Percentiles rank a stretch among this genome's conserved stretches.
phyloP scores from a whole-genome alignment of 2,797 vertebrate genomes.

The Sebastes taczanowskii region DNA sequence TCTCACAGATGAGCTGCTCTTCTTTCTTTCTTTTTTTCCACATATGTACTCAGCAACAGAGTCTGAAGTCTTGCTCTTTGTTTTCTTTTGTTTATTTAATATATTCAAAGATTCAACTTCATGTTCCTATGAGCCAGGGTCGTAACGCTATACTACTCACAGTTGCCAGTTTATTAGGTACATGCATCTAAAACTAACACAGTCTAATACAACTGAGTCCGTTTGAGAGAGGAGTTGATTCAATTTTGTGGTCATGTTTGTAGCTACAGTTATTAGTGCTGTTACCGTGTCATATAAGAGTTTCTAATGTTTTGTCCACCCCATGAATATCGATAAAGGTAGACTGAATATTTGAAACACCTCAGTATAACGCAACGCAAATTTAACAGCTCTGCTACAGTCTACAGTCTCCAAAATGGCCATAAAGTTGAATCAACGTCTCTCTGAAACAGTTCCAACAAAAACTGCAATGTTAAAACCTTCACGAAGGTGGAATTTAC shows the following conservation, averaged over 20 bases:
- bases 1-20: slow-evolving; percentile 1
- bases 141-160: neutral
- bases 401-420: neutral
- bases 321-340: neutral
- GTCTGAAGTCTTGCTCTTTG: neutral
- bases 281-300: neutral
- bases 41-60: neutral
- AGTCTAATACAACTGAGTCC: neutral
- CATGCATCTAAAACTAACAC: neutral
- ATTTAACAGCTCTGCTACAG: neutral
- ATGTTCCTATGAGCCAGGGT: neutral
- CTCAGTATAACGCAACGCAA: neutral
- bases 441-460: too few species aligned
- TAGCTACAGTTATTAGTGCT: neutral
- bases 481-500: neutral
- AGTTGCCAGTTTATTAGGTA: neutral
- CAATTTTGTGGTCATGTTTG: neutral
- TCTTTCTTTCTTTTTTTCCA: slow-evolving; percentile 2
- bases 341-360: neutral
- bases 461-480: neutral
- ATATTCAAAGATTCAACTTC: too few species aligned
- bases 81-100: too few species aligned
- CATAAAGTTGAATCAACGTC: neutral
- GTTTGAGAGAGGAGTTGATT: neutral
- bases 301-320: neutral